Conservation (phyloP, 2,113 vertebrate genomes). For the Ophthalmolycus amberensis region DNA sequence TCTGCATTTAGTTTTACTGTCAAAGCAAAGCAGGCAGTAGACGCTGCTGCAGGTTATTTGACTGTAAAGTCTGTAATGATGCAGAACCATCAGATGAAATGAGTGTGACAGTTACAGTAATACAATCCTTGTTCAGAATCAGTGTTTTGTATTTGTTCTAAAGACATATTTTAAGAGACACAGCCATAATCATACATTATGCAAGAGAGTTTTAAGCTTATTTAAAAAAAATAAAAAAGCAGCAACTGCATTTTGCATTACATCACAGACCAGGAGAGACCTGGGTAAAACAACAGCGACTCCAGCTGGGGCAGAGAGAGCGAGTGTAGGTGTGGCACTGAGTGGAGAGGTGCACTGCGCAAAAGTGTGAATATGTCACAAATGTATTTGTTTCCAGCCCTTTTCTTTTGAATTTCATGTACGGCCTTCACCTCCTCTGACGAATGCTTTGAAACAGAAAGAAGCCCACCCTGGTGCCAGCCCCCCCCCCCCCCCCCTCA, state of each 20-base stretch:
- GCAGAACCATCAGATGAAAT: background rate
- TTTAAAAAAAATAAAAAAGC: background rate
- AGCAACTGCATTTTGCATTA: background rate
- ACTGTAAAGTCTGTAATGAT: background rate
- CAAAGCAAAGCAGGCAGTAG: background rate
- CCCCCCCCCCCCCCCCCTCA: background rate
- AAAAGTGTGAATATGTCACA: background rate
- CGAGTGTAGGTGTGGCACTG: background rate
- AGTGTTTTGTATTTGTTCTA: background rate
- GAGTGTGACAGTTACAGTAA: background rate
- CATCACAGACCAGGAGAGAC: background rate
- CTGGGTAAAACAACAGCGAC: background rate
- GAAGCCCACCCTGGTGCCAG: too few relatives aligned
- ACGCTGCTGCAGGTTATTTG: background rate
- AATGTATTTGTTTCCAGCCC: background rate
- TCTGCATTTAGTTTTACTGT: background rate
- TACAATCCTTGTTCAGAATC: background rate
- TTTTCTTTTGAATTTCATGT: background rate
- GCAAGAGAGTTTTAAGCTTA: background rate
- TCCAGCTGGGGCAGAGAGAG: background rate
- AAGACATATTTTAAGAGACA: background rate
- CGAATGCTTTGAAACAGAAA: constrained; percentile 6
- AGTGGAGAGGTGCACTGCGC: constrained; percentile 12
- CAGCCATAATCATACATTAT: background rate
- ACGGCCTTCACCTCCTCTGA: background rate